phyloP scores from a whole-genome alignment of 2,113 vertebrate genomes.

The Siniperca chuatsi region DNA sequence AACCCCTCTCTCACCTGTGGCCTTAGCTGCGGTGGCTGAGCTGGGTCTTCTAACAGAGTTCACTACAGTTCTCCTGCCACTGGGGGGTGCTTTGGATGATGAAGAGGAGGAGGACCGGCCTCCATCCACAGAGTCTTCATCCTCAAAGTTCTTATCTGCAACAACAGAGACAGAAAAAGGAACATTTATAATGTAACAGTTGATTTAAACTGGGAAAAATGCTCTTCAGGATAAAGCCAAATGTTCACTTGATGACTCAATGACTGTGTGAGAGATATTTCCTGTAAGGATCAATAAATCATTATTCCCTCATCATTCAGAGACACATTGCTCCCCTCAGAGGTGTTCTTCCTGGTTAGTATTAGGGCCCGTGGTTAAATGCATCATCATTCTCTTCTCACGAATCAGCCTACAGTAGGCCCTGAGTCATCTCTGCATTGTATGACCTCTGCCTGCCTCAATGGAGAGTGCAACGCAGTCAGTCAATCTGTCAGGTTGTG shows the following conservation, averaged over 20 bases:
- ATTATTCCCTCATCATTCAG: slow-evolving; percentile 9
- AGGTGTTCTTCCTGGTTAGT: not conserved
- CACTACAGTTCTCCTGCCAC: slow-evolving; percentile 87
- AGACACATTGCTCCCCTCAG: not conserved
- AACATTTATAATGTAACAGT: not conserved
- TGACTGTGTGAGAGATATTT: slow-evolving; percentile 12
- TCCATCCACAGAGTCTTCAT: slow-evolving; percentile 98
- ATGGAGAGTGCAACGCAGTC: not conserved
- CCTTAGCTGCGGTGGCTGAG: slow-evolving; percentile 86
- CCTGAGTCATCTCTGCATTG: slow-evolving; percentile 46
- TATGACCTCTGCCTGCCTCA: slow-evolving; percentile 30
- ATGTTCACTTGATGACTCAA: not conserved
- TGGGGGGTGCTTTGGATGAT: slow-evolving; percentile 90
- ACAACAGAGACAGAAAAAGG: slow-evolving; percentile 16
- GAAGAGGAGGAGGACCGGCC: slow-evolving; percentile 97
- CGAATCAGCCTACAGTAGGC: not conserved
- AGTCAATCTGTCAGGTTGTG: slow-evolving; percentile 16
- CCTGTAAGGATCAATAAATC: slow-evolving; percentile 38
- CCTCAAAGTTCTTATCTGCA: slow-evolving; percentile 98
- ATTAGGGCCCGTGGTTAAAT: not conserved
- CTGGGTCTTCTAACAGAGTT: slow-evolving; percentile 89
- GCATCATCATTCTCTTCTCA: slow-evolving; percentile 15
- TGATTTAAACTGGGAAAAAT: not conserved
- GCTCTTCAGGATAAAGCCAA: too few relatives aligned
- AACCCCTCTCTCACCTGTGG: slow-evolving; percentile 84